Percentiles rank a stretch among this genome's conserved stretches.
phyloP scores from a whole-genome alignment of 2,888 invertebrate species.

The Sympetrum striolatum region DNA sequence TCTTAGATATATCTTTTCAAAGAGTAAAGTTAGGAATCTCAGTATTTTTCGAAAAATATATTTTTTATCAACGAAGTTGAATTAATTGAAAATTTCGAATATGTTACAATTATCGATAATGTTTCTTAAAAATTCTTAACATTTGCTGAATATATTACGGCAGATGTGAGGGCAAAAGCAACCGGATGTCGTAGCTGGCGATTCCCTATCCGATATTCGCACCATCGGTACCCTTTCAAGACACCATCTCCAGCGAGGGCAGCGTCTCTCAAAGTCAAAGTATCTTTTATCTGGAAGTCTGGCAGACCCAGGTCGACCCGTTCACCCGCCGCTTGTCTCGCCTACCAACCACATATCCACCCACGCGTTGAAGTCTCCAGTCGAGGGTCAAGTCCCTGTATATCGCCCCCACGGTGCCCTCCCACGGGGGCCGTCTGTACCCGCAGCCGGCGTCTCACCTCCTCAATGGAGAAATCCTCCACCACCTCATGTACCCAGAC shows the following conservation, averaged over 20 bases:
- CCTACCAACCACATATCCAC: background rate
- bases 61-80: too few relatives aligned
- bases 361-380: conserved; percentile 27
- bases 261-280: background rate
- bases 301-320: background rate
- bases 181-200: too few relatives aligned
- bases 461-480: background rate
- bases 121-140: too few relatives aligned
- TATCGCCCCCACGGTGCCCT: background rate
- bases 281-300: background rate
- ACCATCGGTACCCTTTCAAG: too few relatives aligned
- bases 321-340: background rate
- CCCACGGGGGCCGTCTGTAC: conserved; percentile 5
- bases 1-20: too few relatives aligned
- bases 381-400: background rate
- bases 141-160: too few relatives aligned
- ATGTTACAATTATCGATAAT: too few relatives aligned
- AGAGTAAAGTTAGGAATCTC: too few relatives aligned
- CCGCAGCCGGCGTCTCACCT: background rate
- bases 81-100: too few relatives aligned
- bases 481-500: background rate
- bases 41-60: too few relatives aligned
- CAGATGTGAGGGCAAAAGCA: too few relatives aligned
- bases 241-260: background rate
- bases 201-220: too few relatives aligned